Evolutionary conservation across 1,140 invertebrate species (phyloP).

Genomic region (Manduca sexta): DNA sequence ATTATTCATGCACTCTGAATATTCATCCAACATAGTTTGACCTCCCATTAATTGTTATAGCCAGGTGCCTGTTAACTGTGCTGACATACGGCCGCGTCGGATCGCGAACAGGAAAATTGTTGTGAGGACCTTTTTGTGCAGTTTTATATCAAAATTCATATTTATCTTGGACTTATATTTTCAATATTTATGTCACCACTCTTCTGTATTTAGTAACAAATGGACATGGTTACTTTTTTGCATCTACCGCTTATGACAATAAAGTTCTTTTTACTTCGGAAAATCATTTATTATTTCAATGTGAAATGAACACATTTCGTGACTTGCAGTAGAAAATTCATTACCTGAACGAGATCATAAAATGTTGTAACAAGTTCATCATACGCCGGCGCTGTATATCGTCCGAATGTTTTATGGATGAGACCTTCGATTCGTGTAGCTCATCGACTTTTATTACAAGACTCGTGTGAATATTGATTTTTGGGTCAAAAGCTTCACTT

Average conservation of each 20-base stretch:
- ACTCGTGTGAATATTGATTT: constrained; percentile 67
- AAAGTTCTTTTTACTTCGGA: too few species aligned
- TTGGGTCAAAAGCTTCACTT: constrained; percentile 63
- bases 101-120: not conserved
- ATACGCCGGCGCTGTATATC: constrained; percentile 25
- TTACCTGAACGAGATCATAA: too few species aligned
- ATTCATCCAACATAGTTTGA: constrained; percentile 59
- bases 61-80: constrained; percentile 32
- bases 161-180: too few species aligned
- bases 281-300: too few species aligned
- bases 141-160: too few species aligned
- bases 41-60: constrained; percentile 65
- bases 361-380: not conserved
- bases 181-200: too few species aligned
- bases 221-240: too few species aligned
- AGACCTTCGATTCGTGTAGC: constrained; percentile 60
- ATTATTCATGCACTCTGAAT: constrained; percentile 64
- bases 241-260: too few species aligned
- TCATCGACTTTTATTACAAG: constrained; percentile 57
- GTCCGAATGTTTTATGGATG: constrained; percentile 60
- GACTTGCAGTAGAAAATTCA: too few species aligned
- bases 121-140: too few species aligned
- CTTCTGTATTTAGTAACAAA: too few species aligned
- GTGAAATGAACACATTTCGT: too few species aligned
- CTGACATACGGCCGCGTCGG: constrained; percentile 19